Evolutionary conservation across 2,888 invertebrate genomes (phyloP).

Genomic region (Arctia plantaginis): DNA sequence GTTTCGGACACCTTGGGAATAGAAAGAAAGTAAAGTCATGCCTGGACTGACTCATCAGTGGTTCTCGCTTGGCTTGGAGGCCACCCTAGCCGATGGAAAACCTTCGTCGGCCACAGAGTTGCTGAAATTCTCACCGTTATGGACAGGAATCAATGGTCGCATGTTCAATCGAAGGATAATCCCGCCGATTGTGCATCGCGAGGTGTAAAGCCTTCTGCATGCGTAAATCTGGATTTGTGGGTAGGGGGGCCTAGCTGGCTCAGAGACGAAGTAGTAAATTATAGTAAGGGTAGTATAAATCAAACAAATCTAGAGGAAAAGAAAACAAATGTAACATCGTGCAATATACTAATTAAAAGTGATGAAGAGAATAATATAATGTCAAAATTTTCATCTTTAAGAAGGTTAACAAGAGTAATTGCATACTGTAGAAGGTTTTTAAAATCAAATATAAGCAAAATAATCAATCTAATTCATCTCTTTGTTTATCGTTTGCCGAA

Average conservation of each 20-base stretch:
- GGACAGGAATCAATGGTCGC: background rate
- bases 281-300: background rate
- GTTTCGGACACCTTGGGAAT: too few relatives aligned
- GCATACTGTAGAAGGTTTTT: too few relatives aligned
- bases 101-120: background rate
- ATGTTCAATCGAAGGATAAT: background rate
- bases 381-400: background rate
- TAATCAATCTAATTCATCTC: too few relatives aligned
- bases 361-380: background rate
- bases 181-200: slow-evolving; percentile 3
- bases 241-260: background rate
- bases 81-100: too few relatives aligned
- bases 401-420: background rate
- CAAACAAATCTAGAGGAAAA: background rate
- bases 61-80: too few relatives aligned
- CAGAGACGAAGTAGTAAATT: background rate
- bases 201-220: background rate
- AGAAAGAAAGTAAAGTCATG: too few relatives aligned
- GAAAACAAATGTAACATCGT: background rate
- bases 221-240: background rate
- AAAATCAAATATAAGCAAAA: too few relatives aligned
- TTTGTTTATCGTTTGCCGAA: too few relatives aligned
- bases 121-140: background rate
- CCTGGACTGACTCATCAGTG: too few relatives aligned
- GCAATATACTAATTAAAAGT: background rate